phyloP scores from a whole-genome alignment of 2,888 invertebrate genomes.

The Leptogaster cylindrica region DNA sequence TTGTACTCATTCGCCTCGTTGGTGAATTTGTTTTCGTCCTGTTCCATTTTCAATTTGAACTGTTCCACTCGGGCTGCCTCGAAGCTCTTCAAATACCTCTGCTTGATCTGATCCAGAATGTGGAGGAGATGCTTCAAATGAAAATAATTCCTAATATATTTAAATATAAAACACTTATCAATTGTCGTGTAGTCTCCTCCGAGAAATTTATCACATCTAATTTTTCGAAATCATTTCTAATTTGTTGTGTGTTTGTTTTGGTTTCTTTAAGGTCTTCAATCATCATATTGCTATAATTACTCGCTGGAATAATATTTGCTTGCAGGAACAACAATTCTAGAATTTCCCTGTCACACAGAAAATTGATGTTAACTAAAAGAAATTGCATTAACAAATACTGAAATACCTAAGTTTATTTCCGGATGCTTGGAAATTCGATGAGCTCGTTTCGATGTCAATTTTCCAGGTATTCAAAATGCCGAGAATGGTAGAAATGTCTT shows the following conservation, averaged over 20 bases:
- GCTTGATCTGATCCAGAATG: background rate
- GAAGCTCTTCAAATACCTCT: background rate
- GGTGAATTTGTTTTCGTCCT: background rate
- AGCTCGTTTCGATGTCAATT: background rate
- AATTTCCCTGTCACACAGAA: too few species aligned
- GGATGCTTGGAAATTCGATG: background rate
- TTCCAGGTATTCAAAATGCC: background rate
- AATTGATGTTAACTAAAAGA: too few species aligned
- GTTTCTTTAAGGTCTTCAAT: background rate
- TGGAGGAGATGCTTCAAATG: too few species aligned
- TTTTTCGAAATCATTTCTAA: background rate
- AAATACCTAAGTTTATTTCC: slow-evolving; percentile 12
- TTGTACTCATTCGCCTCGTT: too few species aligned
- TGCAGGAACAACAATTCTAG: background rate
- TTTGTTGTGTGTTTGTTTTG: background rate
- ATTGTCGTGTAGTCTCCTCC: too few species aligned
- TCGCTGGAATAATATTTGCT: background rate
- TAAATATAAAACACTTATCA: background rate
- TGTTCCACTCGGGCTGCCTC: background rate
- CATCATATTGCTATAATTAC: background rate
- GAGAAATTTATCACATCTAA: too few species aligned
- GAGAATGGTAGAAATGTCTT: background rate
- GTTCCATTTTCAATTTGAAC: background rate
- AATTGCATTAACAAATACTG: too few species aligned
- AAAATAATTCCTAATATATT: background rate